Conservation (phyloP, 2,113 vertebrate genomes). For the Rhabdomys dilectus region DNA sequence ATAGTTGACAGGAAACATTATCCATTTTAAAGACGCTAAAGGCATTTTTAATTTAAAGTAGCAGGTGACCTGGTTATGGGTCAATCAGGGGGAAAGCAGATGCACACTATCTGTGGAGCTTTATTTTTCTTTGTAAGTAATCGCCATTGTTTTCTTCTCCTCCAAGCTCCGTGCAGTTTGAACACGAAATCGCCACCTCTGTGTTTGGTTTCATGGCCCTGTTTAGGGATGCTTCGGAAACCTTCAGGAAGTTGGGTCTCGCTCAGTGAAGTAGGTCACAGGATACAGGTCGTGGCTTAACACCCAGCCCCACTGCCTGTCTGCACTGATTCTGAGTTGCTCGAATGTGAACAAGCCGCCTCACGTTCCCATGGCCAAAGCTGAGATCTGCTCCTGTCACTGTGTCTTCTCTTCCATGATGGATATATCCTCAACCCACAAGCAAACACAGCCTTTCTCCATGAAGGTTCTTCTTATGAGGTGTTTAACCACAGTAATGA, state of each 20-base stretch:
- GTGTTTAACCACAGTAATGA: background rate
- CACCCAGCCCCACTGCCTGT: background rate
- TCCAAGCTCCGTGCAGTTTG: background rate
- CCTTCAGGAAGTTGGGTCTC: background rate
- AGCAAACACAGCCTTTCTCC: too few relatives aligned
- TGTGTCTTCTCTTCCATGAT: background rate
- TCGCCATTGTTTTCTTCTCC: background rate
- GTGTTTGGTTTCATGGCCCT: background rate
- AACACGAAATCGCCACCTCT: too few relatives aligned
- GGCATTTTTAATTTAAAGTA: conserved; percentile 15
- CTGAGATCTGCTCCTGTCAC: background rate
- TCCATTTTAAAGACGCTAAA: background rate
- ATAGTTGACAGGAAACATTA: conserved; percentile 9
- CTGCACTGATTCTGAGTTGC: background rate
- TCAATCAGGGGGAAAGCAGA: background rate
- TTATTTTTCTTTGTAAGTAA: conserved; percentile 31
- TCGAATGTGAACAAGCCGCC: background rate
- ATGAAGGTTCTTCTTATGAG: background rate
- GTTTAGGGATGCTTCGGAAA: background rate
- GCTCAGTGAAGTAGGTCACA: background rate
- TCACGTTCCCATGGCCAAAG: too few relatives aligned
- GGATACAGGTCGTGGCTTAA: background rate
- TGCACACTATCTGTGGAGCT: background rate
- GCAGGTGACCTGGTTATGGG: background rate
- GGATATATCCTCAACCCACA: accelerated